phyloP scores from a whole-genome alignment of 2,113 vertebrate species.

The Calidris pugnax region DNA sequence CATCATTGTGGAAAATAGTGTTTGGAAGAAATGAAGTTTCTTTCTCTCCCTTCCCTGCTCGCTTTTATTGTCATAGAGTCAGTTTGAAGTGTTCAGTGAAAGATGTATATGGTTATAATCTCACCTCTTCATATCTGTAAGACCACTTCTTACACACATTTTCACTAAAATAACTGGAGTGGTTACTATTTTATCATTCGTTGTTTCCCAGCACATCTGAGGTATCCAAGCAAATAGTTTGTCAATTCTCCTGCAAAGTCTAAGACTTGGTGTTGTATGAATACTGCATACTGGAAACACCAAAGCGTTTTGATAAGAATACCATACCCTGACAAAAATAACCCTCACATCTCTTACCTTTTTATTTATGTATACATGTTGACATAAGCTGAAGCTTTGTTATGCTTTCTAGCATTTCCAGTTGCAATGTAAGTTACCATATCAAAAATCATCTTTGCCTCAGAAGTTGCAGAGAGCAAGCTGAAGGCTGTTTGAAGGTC shows the following conservation, averaged over 20 bases:
- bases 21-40: neutral
- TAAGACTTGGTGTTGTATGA: neutral
- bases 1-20: neutral
- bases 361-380: neutral
- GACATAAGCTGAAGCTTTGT: neutral
- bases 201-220: neutral
- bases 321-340: neutral
- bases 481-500: neutral
- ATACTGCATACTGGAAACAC: neutral
- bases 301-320: neutral
- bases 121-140: neutral
- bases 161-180: neutral
- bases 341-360: neutral
- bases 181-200: neutral
- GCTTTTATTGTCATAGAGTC: neutral
- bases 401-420: neutral
- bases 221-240: neutral
- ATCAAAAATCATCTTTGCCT: neutral
- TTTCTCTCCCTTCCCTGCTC: neutral
- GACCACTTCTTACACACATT: neutral
- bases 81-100: neutral
- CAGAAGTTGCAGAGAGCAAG: neutral
- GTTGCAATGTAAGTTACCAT: neutral
- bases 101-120: neutral
- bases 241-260: neutral